phyloP scores from a whole-genome alignment of 2,888 invertebrate genomes.

The Linyphia triangularis region DNA sequence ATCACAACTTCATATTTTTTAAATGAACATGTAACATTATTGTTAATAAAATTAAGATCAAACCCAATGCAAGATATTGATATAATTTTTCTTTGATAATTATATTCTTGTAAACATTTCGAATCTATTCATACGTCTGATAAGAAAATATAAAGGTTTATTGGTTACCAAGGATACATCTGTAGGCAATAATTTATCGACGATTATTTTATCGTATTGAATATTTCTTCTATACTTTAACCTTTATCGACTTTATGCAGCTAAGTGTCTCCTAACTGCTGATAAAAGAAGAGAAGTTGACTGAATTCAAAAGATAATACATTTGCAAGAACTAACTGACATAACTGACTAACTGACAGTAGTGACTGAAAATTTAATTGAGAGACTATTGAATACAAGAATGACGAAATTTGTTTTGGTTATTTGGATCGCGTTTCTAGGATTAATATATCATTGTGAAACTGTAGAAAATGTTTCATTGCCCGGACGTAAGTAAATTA shows the following conservation, averaged over 20 bases:
- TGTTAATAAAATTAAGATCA: no score
- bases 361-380: not conserved
- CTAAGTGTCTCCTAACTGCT: not conserved
- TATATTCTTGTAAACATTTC: no score
- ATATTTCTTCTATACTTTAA: not conserved
- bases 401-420: not conserved
- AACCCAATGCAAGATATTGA: no score
- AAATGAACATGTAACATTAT: no score
- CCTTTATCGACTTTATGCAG: not conserved
- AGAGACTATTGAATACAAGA: not conserved
- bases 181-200: not conserved
- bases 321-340: not conserved
- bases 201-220: conserved; percentile 4
- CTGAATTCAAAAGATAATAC: conserved; percentile 11
- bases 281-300: not conserved
- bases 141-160: not conserved
- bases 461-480: not conserved
- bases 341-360: no score
- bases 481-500: conserved; percentile 23
- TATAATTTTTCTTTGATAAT: no score
- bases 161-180: not conserved
- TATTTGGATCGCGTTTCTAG: not conserved
- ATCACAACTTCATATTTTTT: no score
- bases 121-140: not conserved
- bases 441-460: not conserved